These are phyloP conservation scores for Hypomecis atomaria DNA, from an alignment of 2,888 invertebrate genomes.

Conservation along the genomic window DNA sequence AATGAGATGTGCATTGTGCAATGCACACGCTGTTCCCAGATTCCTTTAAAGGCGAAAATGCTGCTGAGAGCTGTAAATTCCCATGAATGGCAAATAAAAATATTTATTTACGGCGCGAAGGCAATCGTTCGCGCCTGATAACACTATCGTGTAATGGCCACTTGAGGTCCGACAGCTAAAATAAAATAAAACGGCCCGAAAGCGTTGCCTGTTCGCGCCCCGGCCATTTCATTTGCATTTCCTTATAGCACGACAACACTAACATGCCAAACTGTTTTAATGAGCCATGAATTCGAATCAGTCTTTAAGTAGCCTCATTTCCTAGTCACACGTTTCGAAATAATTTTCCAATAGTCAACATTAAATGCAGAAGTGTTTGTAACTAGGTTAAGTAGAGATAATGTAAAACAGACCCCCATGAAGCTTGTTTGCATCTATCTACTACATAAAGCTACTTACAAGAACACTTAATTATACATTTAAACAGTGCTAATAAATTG, in stretches of 20 bases:
- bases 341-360: background rate
- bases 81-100: constrained; percentile 46
- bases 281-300: constrained; percentile 8
- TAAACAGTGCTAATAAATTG: constrained; percentile 33
- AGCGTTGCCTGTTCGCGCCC: constrained; percentile 63
- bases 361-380: background rate
- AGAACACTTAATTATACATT: constrained; percentile 35
- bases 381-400: background rate
- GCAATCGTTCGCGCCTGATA: constrained; percentile 69
- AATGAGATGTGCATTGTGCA: background rate
- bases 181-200: constrained; percentile 61
- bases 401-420: constrained; percentile 23
- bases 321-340: constrained; percentile 6
- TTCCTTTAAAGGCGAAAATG: background rate
- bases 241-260: constrained; percentile 35
- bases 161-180: constrained; percentile 60
- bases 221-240: constrained; percentile 72
- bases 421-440: constrained; percentile 30
- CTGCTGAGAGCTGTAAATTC: constrained; percentile 14
- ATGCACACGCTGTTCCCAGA: background rate
- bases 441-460: constrained; percentile 24
- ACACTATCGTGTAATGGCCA: constrained; percentile 74
- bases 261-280: constrained; percentile 7
- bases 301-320: background rate
- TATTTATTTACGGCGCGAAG: constrained; percentile 67